Base-by-base conservation (phyloP, 2,888 invertebrate genomes). In the Minunthozetes semirufus region DNA sequence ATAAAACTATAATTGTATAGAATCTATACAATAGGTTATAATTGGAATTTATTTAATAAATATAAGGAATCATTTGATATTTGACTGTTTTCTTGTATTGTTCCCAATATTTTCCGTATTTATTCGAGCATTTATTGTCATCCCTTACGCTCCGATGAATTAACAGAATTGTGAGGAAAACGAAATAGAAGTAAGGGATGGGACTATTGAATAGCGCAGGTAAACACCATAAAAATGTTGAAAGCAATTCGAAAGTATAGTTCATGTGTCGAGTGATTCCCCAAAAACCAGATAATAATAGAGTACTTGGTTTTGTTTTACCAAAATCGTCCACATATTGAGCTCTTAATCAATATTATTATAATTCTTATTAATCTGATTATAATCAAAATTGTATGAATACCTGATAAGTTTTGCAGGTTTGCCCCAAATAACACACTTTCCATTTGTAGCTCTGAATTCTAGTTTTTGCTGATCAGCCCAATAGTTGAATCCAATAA, bases 221-320 rank as follows among this genome's bases (percentile, higher is more conserved):
- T 11, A 83, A 77, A 56, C 84, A 82, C 87, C 87, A 88, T 72
- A 81, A 82, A 33, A 86, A 81, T 6, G 86, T 85, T 1, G 85
- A 81, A 25, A 83, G 71, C 22, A 87, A 80, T 81, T 88, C 88
- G 42, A 86, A 85, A 11, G 85, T 81, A 80, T 88, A 88, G 80
- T 88, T 87, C 76, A 87, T 84, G 80, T 88, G 87, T 17, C 88
- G 82, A 4, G 85, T 84, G 8, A 85, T 77, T 9, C 86, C 87
- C 87, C 87, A 88, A 81, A 84, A 87, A 25, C 88, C 88, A 29
- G 86, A 85, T 1, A 83, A 82, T 61, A 87, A 80, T n/a, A 87
- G 82, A 27, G 83, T 80, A 83, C 81, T 81, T 79, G 82, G n/a
- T 80, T 86, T 80, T 78, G 78, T 29, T 50, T 72, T 70, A 0